Conservation (phyloP, 1,140 invertebrate genomes). For the Pachypeltis micranthus region DNA sequence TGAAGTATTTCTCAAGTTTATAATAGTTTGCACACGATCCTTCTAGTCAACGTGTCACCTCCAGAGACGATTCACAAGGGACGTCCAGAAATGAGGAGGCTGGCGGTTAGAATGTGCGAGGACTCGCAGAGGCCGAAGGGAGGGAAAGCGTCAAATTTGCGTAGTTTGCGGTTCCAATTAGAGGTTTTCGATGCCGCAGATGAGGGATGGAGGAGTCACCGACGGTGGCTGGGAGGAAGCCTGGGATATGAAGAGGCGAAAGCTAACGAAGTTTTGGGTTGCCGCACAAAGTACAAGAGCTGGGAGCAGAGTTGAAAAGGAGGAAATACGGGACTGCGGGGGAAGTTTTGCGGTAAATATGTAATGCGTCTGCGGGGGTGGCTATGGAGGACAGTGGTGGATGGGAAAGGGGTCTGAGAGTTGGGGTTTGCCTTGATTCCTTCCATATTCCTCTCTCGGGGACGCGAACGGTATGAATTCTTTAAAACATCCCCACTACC, state of each 20-base stretch:
- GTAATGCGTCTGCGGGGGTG: neutral
- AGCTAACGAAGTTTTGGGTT: constrained; percentile 3
- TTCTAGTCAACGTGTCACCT: no score
- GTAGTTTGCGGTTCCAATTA: constrained; percentile 17
- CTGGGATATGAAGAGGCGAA: no score
- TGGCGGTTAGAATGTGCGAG: no score
- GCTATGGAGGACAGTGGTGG: no score
- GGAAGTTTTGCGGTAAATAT: constrained; percentile 4
- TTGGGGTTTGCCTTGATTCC: neutral
- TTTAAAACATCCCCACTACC: neutral
- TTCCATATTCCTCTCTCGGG: neutral
- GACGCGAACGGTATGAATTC: neutral
- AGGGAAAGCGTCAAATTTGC: constrained; percentile 12
- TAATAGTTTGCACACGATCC: no score
- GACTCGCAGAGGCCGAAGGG: no score
- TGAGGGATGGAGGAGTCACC: neutral
- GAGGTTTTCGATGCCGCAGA: neutral
- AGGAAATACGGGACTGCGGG: neutral
- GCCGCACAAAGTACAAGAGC: neutral
- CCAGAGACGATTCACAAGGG: no score
- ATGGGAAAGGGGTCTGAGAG: neutral
- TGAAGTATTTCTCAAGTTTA: no score
- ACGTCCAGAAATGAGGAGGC: no score
- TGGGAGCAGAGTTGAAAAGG: neutral
- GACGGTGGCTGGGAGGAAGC: no score